Percentiles rank a stretch among this genome's conserved stretches.
Conservation (phyloP, 2,888 invertebrate genomes). For the Linnaemya tessellans region DNA sequence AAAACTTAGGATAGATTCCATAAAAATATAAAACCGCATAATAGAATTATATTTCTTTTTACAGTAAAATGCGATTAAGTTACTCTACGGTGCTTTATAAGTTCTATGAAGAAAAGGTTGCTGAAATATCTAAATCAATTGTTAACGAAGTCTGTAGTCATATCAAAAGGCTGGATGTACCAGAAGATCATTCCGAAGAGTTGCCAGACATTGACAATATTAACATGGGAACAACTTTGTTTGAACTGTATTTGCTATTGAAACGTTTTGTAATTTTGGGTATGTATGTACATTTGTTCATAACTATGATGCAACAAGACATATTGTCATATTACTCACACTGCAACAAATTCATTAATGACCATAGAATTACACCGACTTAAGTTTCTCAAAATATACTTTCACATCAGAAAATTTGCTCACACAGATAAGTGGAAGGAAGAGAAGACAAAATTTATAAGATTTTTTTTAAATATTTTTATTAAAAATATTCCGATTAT, state of each 20-base stretch:
- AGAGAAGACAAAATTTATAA: no score
- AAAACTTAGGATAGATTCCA: no score
- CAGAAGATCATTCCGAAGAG: conserved; percentile 84
- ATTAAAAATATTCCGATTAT: no score
- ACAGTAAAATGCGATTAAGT: conserved; percentile 86
- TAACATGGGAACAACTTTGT: conserved; percentile 93
- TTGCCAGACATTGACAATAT: conserved; percentile 87
- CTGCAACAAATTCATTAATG: no score
- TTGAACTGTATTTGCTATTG: conserved; percentile 95
- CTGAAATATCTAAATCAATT: conserved; percentile 88
- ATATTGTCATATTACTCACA: no score
- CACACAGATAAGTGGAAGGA: no score
- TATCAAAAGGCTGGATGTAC: conserved; percentile 86
- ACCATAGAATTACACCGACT: no score
- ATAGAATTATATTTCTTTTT: conserved; percentile 14
- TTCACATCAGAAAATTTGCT: no score
- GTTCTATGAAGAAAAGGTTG: conserved; percentile 89
- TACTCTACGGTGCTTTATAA: conserved; percentile 90
- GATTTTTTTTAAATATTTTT: no score
- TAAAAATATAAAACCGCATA: no score
- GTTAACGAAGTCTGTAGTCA: conserved; percentile 89
- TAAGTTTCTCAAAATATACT: no score
- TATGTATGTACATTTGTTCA: conserved; percentile 57
- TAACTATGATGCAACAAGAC: neutral
- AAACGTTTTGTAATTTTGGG: conserved; percentile 92